Base-by-base conservation (phyloP, 2,888 invertebrate genomes). In the Crossocerus cetratus region DNA sequence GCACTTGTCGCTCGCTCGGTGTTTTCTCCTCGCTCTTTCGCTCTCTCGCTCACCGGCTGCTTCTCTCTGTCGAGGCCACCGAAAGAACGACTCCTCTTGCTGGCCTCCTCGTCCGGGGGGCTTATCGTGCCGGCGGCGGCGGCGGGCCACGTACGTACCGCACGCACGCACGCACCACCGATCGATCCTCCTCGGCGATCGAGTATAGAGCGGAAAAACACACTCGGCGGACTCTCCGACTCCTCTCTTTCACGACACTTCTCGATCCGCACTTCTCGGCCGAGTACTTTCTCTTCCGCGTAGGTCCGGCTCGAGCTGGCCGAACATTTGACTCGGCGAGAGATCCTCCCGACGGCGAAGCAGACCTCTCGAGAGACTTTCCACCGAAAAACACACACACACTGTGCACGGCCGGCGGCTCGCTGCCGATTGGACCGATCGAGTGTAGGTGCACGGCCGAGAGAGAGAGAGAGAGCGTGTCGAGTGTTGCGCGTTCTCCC, bases 311-410 rank as follows among this genome's bases (percentile, higher is more conserved):
- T 23, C 22, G 20, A 44, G 66, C n/a, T 16, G 49, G 2, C 49
- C 56, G 70, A 57, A 56, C 57, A 57, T 57, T 16, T 23, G 57
- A 57, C 57, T 22, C 23, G 57, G 1, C n/a, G 23, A n/a, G n/a
- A n/a, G 20, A 42, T 13, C 42, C 32, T n/a, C 43, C 18, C 59
- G 43, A 18, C 4, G 3, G 14, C 49, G 49, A 49, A 43, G 43
- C 43, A 43, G 43, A 43, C 13, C 13, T 43, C 4, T 49, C 49
- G 49, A 49, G 8, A n/a, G 0, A 49, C 13, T 32, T 2, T 8
- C 49, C 49, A 16, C 16, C n/a, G 49, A 49, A n/a, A 1, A 49
- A 3, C 13, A 3, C 3, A 2, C 16, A 2, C 16, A 2, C n/a
- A 14, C 49, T n/a, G n/a, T n/a, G n/a, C n/a, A n/a, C 49, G 13